A percentile compares a stretch with the other conserved stretches of the same genome.
Conservation (phyloP, 2,888 invertebrate genomes). For the Amphipoea lucens region DNA sequence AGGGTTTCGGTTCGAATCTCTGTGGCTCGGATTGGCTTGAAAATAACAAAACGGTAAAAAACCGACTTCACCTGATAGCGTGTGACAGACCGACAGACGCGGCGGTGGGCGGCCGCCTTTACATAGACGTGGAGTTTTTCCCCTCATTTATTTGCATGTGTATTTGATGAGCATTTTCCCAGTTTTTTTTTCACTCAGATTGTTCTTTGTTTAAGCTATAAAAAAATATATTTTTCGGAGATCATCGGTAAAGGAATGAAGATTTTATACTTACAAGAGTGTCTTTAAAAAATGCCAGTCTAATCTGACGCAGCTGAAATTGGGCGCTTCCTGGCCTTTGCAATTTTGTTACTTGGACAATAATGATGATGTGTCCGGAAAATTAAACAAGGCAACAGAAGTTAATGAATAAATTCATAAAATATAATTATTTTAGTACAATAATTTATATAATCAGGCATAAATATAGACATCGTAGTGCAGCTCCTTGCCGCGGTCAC, state of each 20-base stretch:
- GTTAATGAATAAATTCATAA: not conserved
- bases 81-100: slow-evolving; percentile 76
- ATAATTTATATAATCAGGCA: slow-evolving; percentile 30
- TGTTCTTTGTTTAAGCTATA: not conserved
- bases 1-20: slow-evolving; percentile 43
- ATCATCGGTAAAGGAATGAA: not conserved
- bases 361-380: not conserved
- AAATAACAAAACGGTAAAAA: slow-evolving; percentile 75
- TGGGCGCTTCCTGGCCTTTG: not conserved
- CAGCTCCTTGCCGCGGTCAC: slow-evolving; percentile 72
- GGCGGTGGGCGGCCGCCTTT: slow-evolving; percentile 46
- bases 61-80: slow-evolving; percentile 74
- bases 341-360: not conserved
- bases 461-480: slow-evolving; percentile 65
- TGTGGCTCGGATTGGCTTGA: slow-evolving; percentile 66
- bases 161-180: no score
- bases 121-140: slow-evolving; percentile 62
- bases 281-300: not conserved
- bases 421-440: not conserved
- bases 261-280: not conserved
- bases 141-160: not conserved
- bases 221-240: no score
- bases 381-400: not conserved
- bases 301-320: not conserved
- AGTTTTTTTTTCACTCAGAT: slow-evolving; percentile 3